These are phyloP conservation scores for Pseudorhiza aurosa DNA, from an alignment of 30 jellyfish, hydroid and myxozoan species.

Conservation along the genomic window DNA sequence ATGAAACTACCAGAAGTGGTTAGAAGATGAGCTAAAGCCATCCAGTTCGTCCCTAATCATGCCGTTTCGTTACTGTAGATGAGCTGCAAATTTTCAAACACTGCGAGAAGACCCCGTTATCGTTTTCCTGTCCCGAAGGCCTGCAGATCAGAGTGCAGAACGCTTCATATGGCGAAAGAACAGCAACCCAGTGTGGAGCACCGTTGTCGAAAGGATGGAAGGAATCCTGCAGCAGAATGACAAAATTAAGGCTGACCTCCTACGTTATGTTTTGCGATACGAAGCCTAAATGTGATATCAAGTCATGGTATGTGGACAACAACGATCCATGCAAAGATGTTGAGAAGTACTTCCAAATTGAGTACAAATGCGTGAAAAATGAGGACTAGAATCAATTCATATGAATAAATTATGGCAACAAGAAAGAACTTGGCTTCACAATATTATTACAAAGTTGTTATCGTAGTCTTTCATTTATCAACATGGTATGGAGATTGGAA, in stretches of 20 bases:
- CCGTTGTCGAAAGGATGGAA: conserved; percentile 5
- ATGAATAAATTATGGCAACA: no score
- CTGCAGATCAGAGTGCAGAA: not conserved
- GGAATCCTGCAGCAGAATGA: not conserved
- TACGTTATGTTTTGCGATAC: not conserved
- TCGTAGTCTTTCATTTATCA: no score
- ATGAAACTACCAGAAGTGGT: no score
- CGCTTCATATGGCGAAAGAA: not conserved
- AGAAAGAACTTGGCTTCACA: no score
- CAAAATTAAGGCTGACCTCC: not conserved
- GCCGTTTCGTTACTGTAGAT: no score
- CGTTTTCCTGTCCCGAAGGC: not conserved
- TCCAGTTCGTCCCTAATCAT: no score
- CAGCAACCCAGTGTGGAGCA: not conserved
- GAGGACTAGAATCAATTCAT: no score
- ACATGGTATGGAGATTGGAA: no score
- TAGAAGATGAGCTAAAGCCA: no score
- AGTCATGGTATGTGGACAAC: not conserved
- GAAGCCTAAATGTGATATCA: not conserved
- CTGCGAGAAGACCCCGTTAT: not conserved
- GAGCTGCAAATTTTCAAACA: not conserved
- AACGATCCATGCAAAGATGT: not conserved
- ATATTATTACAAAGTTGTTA: no score
- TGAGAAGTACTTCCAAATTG: not conserved
- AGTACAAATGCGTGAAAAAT: not conserved